Conservation (phyloP, 2,888 invertebrate species). For the Mayetiola destructor region DNA sequence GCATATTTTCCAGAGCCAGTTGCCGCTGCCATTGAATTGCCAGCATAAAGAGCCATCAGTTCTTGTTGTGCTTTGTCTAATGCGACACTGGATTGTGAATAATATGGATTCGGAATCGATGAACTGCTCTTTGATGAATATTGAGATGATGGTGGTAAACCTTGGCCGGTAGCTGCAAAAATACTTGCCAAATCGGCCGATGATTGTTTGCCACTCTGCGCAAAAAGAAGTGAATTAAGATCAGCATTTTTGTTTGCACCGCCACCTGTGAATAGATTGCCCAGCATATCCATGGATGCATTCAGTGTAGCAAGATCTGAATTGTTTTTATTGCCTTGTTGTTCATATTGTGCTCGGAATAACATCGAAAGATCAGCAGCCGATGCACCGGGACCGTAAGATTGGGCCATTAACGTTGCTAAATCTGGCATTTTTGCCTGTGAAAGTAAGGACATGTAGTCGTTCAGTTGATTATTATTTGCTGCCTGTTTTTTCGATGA, state of each 20-base stretch:
- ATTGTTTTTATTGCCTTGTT: constrained; percentile 22
- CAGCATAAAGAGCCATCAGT: constrained; percentile 36
- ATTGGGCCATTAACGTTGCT: constrained; percentile 12
- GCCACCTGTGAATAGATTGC: constrained; percentile 17
- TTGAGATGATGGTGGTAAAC: constrained; percentile 20
- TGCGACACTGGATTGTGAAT: constrained; percentile 29
- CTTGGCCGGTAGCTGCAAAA: constrained; percentile 24
- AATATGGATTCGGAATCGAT: constrained; percentile 28
- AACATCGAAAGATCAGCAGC: constrained; percentile 16
- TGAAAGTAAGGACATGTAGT: constrained; percentile 8
- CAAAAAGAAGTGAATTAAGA: constrained; percentile 27
- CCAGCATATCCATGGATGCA: constrained; percentile 16
- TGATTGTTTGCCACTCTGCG: constrained; percentile 26
- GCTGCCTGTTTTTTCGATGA: constrained; percentile 20
- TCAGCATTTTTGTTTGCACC: constrained; percentile 21
- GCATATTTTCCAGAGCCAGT: constrained; percentile 26
- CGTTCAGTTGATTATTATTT: background rate
- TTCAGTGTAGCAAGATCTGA: constrained; percentile 17
- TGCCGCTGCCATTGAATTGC: constrained; percentile 40
- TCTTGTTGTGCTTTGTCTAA: constrained; percentile 40
- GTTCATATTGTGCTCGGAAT: constrained; percentile 24
- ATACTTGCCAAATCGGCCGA: constrained; percentile 31
- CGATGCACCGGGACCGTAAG: background rate
- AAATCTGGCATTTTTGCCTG: constrained; percentile 15
- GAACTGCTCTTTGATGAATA: constrained; percentile 19